phyloP scores from a whole-genome alignment of 2,113 vertebrate species.

The Oryzias celebensis region DNA sequence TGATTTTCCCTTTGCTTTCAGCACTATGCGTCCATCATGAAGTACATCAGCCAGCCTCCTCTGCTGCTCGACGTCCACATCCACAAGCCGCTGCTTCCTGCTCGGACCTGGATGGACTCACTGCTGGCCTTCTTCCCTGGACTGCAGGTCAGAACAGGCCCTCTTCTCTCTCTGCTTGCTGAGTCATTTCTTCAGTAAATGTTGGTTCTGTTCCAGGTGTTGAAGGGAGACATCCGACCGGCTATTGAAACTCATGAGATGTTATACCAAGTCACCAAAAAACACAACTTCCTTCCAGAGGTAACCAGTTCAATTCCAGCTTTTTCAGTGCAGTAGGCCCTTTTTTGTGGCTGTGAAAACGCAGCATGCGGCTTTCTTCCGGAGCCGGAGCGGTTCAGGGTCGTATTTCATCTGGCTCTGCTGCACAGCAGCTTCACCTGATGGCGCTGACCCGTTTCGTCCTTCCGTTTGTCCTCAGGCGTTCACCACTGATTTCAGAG shows the following conservation, averaged over 20 bases:
- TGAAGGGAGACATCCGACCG: constrained; percentile 97
- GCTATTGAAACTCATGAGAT: constrained; percentile 99
- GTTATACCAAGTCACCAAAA: constrained; percentile 98
- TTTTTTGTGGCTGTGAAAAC: no score
- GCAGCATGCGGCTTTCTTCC: background rate
- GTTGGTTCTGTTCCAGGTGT: constrained; percentile 78
- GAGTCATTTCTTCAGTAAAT: background rate
- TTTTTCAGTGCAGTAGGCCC: no score
- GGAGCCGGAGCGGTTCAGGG: constrained; percentile 1
- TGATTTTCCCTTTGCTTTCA: constrained; percentile 44
- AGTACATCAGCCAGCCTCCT: constrained; percentile 97
- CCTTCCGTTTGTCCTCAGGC: constrained; percentile 79
- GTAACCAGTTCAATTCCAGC: constrained; percentile 66
- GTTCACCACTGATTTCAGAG: constrained; percentile 98
- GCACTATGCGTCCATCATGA: constrained; percentile 99
- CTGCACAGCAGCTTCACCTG: constrained; percentile 13
- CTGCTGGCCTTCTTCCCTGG: constrained; percentile 97
- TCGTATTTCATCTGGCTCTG: background rate
- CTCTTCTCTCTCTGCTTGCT: background rate
- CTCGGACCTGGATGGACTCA: constrained; percentile 98
- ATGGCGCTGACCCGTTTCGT: constrained; percentile 36
- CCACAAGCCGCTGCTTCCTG: constrained; percentile 96
- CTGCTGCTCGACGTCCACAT: constrained; percentile 96
- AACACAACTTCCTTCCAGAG: constrained; percentile 99
- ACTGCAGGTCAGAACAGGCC: constrained; percentile 83